Base-by-base conservation (phyloP, 2,888 invertebrate genomes). In the Melinaea marsaeus region DNA sequence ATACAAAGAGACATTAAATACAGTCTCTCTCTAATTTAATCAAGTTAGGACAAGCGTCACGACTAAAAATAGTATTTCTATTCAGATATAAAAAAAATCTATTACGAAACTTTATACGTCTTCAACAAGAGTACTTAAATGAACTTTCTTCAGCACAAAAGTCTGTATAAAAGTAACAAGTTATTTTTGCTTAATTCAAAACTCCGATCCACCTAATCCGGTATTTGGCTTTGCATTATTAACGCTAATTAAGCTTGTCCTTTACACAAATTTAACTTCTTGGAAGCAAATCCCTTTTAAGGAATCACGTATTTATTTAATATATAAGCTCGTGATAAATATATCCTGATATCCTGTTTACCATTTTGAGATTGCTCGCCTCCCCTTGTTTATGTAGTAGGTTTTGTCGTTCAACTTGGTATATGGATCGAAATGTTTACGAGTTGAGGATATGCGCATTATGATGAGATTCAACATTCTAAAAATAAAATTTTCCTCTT, bases 321-420 rank as follows among this genome's bases (percentile, higher is more conserved):
- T 51, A 11, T 51, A 51, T 51, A 51, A 51, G 22, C 51, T n/a
- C 6, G 32, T 51, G 9, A 51, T 51, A 51, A 32, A 51, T 51
- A 51, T 51, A 51, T 51, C 32, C 51, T 51, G 51, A 51, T 51
- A 51, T 51, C 48, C 75, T 73, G 73, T 78, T 79, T 76, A 74
- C 73, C 76, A 78, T 75, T 73, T 72, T 66, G 71, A 74, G 75
- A 77, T 76, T 79, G 74, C 70, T 69, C 64, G 65, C 57, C 57
- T 68, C 71, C 69, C 69, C 65, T 63, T 74, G 71, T 75, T 69
- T 66, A 71, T 70, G 66, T 71, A 67, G 70, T 70, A 69, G 70
- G 71, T 75, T 72, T 76, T 75, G 75, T 76, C 74, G 71, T 62
- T 67, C 69, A 69, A 72, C 71, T 72, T 65, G 61, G 71, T 72